These are phyloP conservation scores for Heterodera schachtii DNA, from an alignment of 1,140 invertebrate genomes.

Conservation along the genomic window DNA sequence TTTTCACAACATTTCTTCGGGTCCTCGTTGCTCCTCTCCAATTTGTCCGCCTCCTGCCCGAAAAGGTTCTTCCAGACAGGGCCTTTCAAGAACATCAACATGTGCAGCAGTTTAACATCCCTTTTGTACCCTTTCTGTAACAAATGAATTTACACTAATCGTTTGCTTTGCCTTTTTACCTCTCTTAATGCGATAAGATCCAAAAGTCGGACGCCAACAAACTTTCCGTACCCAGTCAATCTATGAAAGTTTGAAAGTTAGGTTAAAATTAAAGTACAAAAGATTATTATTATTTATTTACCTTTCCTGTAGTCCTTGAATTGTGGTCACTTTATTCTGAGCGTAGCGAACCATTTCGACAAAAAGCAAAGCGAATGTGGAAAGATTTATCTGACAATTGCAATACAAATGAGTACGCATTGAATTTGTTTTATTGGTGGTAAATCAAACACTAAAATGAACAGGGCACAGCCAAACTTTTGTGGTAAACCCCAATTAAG, in stretches of 20 bases:
- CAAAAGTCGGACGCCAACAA: conserved; percentile 88
- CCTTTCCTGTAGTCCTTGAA: conserved; percentile 90
- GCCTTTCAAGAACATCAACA: conserved; percentile 91
- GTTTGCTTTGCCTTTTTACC: background rate
- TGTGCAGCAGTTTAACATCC: conserved; percentile 91
- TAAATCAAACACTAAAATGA: too few relatives aligned
- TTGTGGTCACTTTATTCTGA: conserved; percentile 89
- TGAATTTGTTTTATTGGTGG: background rate
- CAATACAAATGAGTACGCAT: conserved; percentile 38
- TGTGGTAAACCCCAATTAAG: too few relatives aligned
- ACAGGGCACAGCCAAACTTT: too few relatives aligned
- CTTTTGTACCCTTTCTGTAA: conserved; percentile 80
- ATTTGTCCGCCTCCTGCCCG: conserved; percentile 94
- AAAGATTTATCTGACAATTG: conserved; percentile 73
- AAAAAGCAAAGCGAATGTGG: conserved; percentile 90
- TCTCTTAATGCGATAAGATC: conserved; percentile 88
- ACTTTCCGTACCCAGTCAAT: conserved; percentile 86
- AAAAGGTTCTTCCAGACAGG: conserved; percentile 97
- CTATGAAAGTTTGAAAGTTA: conserved; percentile 71
- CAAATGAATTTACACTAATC: too few relatives aligned
- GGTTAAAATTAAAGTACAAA: conserved; percentile 26
- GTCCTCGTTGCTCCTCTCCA: conserved; percentile 97
- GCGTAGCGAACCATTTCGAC: conserved; percentile 97
- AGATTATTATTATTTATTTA: conserved; percentile 67
- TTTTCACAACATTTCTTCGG: conserved; percentile 77